These are phyloP conservation scores for Hydrotaea cyrtoneurina DNA, from an alignment of 2,888 invertebrate species.

Conservation along the genomic window DNA sequence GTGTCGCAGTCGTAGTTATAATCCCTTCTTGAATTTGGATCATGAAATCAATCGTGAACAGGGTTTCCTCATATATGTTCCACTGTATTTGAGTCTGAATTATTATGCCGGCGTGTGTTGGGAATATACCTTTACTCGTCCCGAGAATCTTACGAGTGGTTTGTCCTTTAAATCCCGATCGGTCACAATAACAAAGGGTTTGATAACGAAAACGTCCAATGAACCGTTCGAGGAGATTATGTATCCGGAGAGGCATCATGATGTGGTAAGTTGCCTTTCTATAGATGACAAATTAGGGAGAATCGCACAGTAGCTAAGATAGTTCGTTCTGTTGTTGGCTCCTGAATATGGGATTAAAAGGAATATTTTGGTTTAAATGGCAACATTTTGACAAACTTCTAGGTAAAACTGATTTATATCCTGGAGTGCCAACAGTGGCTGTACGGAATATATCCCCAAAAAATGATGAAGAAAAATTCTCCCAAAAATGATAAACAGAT, in stretches of 20 bases:
- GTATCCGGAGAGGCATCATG: conserved; percentile 77
- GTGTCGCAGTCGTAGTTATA: conserved; percentile 82
- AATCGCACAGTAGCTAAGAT: too few relatives aligned
- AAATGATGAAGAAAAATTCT: too few relatives aligned
- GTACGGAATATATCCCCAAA: too few relatives aligned
- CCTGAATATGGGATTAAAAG: too few relatives aligned
- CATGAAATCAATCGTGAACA: conserved; percentile 86
- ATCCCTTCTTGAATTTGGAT: conserved; percentile 85
- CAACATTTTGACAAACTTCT: too few relatives aligned
- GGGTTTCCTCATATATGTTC: conserved; percentile 85
- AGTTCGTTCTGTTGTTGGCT: too few relatives aligned
- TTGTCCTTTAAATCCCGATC: conserved; percentile 80
- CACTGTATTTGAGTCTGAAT: conserved; percentile 82
- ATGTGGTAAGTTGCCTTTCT: conserved; percentile 72
- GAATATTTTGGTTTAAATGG: too few relatives aligned
- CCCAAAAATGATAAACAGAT: too few relatives aligned
- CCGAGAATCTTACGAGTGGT: conserved; percentile 79
- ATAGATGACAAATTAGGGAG: too few relatives aligned
- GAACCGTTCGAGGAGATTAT: conserved; percentile 78
- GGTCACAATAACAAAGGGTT: conserved; percentile 78
- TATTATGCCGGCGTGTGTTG: conserved; percentile 76
- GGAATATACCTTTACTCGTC: conserved; percentile 78
- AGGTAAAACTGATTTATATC: too few relatives aligned
- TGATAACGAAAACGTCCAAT: conserved; percentile 76
- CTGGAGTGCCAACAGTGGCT: too few relatives aligned